Conservation (phyloP, 2,888 invertebrate genomes). For the Embidobia sp. region DNA sequence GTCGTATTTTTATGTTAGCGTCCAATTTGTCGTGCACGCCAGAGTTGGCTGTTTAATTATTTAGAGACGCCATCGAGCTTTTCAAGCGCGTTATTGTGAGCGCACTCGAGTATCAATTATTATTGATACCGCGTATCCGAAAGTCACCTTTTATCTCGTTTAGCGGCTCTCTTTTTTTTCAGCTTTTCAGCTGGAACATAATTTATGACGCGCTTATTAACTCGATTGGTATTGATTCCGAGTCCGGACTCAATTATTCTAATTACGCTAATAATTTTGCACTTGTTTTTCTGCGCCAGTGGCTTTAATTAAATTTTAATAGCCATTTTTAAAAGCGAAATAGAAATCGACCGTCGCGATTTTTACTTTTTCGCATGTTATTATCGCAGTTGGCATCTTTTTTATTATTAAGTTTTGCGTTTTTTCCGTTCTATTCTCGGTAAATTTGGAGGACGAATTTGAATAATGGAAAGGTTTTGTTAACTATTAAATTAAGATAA, state of each 20-base stretch:
- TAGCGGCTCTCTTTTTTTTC: conserved; percentile 2
- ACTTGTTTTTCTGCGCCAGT: background rate
- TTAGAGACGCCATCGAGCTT: conserved; percentile 24
- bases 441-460: no score
- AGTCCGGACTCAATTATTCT: background rate
- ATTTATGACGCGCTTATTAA: conserved; percentile 17
- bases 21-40: conserved; percentile 12
- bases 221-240: conserved; percentile 1
- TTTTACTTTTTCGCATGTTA: no score
- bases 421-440: no score
- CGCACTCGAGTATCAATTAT: conserved; percentile 14
- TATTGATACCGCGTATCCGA: conserved; percentile 3
- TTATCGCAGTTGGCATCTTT: no score
- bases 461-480: no score
- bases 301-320: background rate
- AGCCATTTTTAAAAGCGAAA: background rate
- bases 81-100: conserved; percentile 19
- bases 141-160: conserved; percentile 4
- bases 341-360: no score
- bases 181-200: background rate
- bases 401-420: no score
- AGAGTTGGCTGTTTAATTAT: conserved; percentile 16
- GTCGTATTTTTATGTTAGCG: conserved; percentile 17
- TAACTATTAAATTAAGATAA: no score
- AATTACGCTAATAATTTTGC: background rate